These are phyloP conservation scores for Rhinoraja longicauda DNA, from an alignment of 2,797 vertebrate genomes.

Conservation along the genomic window DNA sequence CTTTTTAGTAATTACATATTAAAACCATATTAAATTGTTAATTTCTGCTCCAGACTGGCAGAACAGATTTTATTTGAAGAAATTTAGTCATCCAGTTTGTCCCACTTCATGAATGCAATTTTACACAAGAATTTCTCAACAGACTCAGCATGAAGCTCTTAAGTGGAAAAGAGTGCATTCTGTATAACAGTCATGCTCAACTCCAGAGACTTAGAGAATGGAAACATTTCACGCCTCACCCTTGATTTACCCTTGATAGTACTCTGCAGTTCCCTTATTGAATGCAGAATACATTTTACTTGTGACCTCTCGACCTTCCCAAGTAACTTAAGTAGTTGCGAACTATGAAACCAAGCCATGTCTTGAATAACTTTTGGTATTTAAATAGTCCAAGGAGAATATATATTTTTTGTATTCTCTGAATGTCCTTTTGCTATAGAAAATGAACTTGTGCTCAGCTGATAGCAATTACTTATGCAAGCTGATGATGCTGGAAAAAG, in stretches of 20 bases:
- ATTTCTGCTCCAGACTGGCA: not conserved
- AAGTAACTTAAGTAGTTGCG: slow-evolving; percentile 15
- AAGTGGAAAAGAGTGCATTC: not conserved
- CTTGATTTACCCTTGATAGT: not conserved
- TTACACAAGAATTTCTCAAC: not conserved
- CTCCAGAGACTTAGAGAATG: not conserved
- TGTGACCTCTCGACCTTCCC: slow-evolving; percentile 14
- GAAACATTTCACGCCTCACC: not conserved
- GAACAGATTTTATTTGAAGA: not conserved
- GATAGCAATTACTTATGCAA: not conserved
- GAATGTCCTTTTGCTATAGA: not conserved
- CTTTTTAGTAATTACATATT: too few species aligned
- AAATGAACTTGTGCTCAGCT: not conserved
- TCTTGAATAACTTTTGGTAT: slow-evolving; percentile 25
- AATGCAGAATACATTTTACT: slow-evolving; percentile 19
- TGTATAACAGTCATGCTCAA: slow-evolving; percentile 25
- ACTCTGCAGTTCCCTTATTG: not conserved
- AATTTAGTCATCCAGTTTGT: too few species aligned
- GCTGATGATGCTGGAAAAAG: not conserved
- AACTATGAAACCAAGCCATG: not conserved
- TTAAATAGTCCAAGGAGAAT: not conserved
- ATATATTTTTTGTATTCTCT: not conserved
- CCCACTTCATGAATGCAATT: not conserved
- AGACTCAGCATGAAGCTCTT: not conserved
- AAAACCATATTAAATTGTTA: not conserved